These are phyloP conservation scores for Drosophila rhopaloa DNA, from an alignment of 1,140 invertebrate species.

Conservation along the genomic window DNA sequence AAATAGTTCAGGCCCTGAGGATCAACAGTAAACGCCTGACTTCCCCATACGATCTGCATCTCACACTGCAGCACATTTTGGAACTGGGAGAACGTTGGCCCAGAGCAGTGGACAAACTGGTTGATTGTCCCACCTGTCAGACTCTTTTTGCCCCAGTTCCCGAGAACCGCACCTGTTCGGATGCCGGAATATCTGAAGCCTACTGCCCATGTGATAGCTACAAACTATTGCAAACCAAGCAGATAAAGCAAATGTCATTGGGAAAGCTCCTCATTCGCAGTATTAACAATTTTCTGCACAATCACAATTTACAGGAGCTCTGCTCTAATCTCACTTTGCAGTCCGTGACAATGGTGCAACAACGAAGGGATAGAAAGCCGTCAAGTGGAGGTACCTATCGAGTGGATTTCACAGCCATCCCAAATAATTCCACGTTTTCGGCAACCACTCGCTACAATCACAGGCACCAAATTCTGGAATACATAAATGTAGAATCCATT, in stretches of 20 bases:
- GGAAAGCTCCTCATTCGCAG: slow-evolving; percentile 10
- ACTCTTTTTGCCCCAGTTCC: slow-evolving; percentile 88
- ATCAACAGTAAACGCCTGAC: slow-evolving; percentile 90
- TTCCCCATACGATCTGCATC: slow-evolving; percentile 93
- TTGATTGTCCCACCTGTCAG: slow-evolving; percentile 87
- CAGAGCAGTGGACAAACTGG: slow-evolving; percentile 69
- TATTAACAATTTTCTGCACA: slow-evolving; percentile 9
- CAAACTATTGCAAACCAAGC: not conserved
- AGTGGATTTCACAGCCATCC: not conserved
- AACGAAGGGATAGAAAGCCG: not conserved
- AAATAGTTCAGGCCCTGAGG: slow-evolving; percentile 88
- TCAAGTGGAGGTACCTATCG: slow-evolving; percentile 3
- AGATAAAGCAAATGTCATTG: not conserved
- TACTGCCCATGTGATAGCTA: slow-evolving; percentile 89
- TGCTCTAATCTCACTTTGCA: slow-evolving; percentile 12
- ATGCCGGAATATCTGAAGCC: slow-evolving; percentile 89
- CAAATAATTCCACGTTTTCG: slow-evolving; percentile 1
- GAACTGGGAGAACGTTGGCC: slow-evolving; percentile 80
- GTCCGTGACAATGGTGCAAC: not conserved
- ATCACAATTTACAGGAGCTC: slow-evolving; percentile 7
- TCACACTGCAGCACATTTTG: slow-evolving; percentile 86
- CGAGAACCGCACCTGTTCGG: slow-evolving; percentile 88
- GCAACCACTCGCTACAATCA: slow-evolving; percentile 5
- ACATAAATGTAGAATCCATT: slow-evolving; percentile 10
- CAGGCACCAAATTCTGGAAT: not conserved